A percentile compares a stretch with the other conserved stretches of the same genome.
phyloP scores from a whole-genome alignment of 2,113 vertebrate species.

The Cyphomyrus plagiostoma region DNA sequence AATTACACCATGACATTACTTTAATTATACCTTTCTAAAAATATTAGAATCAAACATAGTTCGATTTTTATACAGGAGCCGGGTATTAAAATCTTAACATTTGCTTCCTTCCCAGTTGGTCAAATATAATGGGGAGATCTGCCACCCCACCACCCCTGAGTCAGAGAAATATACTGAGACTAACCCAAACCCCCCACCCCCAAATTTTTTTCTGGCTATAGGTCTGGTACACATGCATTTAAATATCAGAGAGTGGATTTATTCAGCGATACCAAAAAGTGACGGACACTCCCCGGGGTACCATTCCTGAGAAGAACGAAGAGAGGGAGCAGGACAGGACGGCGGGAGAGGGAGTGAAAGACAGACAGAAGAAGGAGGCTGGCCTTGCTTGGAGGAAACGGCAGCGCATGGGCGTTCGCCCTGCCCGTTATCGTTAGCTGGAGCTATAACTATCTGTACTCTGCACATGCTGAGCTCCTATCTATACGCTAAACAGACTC shows the following conservation, averaged over 20 bases:
- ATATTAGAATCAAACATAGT: neutral
- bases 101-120: neutral
- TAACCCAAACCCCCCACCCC: neutral
- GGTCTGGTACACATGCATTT: neutral
- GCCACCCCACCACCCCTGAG: neutral
- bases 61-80: neutral
- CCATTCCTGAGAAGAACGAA: neutral
- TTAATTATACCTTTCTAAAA: neutral
- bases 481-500: constrained; percentile 35
- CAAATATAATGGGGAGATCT: neutral
- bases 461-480: constrained; percentile 38
- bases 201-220: neutral
- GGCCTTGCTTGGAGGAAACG: neutral
- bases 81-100: neutral
- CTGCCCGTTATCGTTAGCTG: constrained; percentile 38
- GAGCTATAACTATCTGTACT: constrained; percentile 47
- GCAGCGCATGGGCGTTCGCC: neutral
- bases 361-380: neutral
- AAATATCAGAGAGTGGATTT: neutral
- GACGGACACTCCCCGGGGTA: neutral
- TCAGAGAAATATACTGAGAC: neutral
- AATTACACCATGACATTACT: neutral
- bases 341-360: neutral
- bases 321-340: neutral
- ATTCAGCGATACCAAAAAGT: neutral